Percentiles rank a stretch among this genome's conserved stretches.
phyloP scores from a whole-genome alignment of 1,140 invertebrate species.

The Caerostris darwini region DNA sequence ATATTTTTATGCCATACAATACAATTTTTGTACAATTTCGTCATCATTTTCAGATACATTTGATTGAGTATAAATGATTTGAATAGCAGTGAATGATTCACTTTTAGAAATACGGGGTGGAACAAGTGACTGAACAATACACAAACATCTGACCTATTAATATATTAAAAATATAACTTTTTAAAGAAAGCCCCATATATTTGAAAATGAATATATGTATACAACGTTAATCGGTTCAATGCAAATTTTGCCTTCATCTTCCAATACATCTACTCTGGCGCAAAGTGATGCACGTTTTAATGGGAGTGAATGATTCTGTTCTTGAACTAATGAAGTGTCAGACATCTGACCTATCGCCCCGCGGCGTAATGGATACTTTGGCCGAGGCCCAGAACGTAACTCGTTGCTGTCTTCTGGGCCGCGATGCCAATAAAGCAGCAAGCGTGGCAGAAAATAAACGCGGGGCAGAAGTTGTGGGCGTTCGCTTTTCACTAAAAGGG shows the following conservation, averaged over 20 bases:
- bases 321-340: not conserved
- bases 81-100: too few species aligned
- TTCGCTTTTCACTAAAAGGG: not conserved
- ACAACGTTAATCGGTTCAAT: not conserved
- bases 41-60: too few species aligned
- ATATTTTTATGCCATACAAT: too few species aligned
- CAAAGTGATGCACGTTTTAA: not conserved
- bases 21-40: too few species aligned
- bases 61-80: too few species aligned
- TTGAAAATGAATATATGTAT: too few species aligned
- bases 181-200: too few species aligned
- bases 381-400: not conserved
- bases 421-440: conserved; percentile 17
- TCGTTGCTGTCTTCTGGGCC: not conserved
- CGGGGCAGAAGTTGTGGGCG: conserved; percentile 11
- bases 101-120: too few species aligned
- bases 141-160: too few species aligned
- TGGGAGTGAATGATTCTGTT: not conserved
- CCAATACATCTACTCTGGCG: not conserved
- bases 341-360: not conserved
- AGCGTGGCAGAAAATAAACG: conserved; percentile 33
- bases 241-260: not conserved
- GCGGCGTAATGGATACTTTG: not conserved
- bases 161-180: too few species aligned
- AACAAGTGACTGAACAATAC: too few species aligned